Conservation (phyloP, 92 coral and sea anemone genomes). For the Galaxea fascicularis region DNA sequence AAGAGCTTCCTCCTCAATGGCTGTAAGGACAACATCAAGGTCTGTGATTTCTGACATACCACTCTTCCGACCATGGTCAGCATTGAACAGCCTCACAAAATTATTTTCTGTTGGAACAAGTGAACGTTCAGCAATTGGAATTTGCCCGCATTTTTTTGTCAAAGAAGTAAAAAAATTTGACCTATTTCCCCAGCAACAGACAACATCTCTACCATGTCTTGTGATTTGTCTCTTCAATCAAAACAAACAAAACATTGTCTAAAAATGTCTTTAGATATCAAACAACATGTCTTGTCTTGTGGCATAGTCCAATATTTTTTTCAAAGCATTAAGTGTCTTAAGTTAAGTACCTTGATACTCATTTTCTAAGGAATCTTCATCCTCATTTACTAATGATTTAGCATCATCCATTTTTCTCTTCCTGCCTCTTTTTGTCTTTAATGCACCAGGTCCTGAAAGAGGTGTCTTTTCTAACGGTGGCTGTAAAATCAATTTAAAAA, state of each 20-base stretch:
- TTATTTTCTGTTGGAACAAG: slow-evolving; percentile 62
- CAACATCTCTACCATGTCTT: too few relatives aligned
- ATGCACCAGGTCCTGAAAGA: slow-evolving; percentile 31
- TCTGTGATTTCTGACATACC: slow-evolving; percentile 81
- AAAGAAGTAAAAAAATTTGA: too few relatives aligned
- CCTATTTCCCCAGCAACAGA: too few relatives aligned
- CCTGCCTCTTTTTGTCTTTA: slow-evolving; percentile 25
- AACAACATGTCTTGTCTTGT: too few relatives aligned
- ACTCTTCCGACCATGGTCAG: slow-evolving; percentile 86
- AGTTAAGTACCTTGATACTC: slow-evolving; percentile 19
- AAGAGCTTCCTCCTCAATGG: slow-evolving; percentile 85
- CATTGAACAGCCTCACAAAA: slow-evolving; percentile 92
- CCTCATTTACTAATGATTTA: neutral
- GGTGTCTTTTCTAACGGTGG: slow-evolving; percentile 28
- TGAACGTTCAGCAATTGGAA: neutral
- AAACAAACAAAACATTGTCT: too few relatives aligned
- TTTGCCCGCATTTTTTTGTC: too few relatives aligned
- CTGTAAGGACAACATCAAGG: slow-evolving; percentile 88
- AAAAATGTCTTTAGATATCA: too few relatives aligned
- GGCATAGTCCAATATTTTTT: too few relatives aligned
- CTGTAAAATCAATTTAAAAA: neutral
- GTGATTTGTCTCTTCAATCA: too few relatives aligned
- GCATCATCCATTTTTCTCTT: slow-evolving; percentile 17
- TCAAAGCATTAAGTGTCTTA: neutral
- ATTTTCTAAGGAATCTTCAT: slow-evolving; percentile 17